phyloP scores from a whole-genome alignment of 2,113 vertebrate genomes.

The Lepisosteus oculatus region DNA sequence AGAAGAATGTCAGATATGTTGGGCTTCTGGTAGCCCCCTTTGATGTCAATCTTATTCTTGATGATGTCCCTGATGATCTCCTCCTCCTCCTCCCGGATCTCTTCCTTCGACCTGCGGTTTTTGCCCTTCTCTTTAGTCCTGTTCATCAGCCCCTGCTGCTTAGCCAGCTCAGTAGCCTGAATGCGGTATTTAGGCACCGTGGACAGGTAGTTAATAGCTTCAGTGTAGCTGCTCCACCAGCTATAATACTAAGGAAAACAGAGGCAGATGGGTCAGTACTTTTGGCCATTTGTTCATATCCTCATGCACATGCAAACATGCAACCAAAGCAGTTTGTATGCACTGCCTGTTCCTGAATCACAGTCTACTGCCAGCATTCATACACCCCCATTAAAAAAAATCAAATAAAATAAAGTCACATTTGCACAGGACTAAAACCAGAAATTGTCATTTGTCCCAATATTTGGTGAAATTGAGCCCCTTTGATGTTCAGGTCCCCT shows the following conservation, averaged over 20 bases:
- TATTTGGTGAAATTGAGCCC: too few species aligned
- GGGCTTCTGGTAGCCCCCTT: slow-evolving; percentile 95
- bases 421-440: too few species aligned
- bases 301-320: too few species aligned
- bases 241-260: slow-evolving; percentile 82
- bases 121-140: slow-evolving; percentile 89
- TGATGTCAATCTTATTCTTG: slow-evolving; percentile 97
- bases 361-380: too few species aligned
- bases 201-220: slow-evolving; percentile 90
- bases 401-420: too few species aligned
- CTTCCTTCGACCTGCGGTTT: slow-evolving; percentile 88
- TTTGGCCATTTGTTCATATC: too few species aligned
- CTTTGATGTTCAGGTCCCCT: too few species aligned
- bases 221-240: slow-evolving; percentile 96
- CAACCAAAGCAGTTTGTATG: too few species aligned
- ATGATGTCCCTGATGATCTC: slow-evolving; percentile 94
- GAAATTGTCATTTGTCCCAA: too few species aligned
- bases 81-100: slow-evolving; percentile 92
- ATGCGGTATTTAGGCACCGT: slow-evolving; percentile 94
- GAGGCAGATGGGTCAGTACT: not conserved
- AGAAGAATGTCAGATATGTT: slow-evolving; percentile 87
- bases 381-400: too few species aligned
- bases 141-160: slow-evolving; percentile 89
- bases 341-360: too few species aligned
- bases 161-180: slow-evolving; percentile 89